phyloP scores from a whole-genome alignment of 2,113 vertebrate species.

The Siphamia tubifer region DNA sequence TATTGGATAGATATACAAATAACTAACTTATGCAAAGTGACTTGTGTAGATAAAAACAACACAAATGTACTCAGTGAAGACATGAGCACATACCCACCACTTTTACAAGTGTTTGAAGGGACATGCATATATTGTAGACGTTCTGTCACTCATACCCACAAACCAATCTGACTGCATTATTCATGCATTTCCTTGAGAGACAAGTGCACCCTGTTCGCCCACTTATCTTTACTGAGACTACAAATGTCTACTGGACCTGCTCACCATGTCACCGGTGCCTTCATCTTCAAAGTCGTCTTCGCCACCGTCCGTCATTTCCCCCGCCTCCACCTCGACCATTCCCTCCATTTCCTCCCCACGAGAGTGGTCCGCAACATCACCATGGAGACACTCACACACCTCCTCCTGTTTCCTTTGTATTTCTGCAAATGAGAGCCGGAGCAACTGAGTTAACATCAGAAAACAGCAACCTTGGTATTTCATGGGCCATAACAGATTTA shows the following conservation, averaged over 20 bases:
- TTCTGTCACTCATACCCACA: no score
- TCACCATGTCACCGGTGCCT: conserved; percentile 91
- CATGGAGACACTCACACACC: conserved; percentile 86
- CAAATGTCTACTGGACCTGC: conserved; percentile 16
- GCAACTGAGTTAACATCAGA: neutral
- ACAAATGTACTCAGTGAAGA: no score
- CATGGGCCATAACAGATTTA: neutral
- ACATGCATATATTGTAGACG: no score
- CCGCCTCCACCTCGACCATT: conserved; percentile 86
- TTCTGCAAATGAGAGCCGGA: conserved; percentile 72
- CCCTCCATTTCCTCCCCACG: conserved; percentile 86
- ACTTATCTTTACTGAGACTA: neutral
- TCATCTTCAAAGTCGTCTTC: conserved; percentile 95
- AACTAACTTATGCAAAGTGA: no score
- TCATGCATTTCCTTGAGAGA: neutral
- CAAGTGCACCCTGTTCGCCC: neutral
- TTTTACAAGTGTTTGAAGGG: no score
- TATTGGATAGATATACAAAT: no score
- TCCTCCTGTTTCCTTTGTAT: conserved; percentile 91
- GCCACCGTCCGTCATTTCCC: conserved; percentile 92
- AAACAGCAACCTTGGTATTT: neutral
- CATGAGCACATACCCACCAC: no score
- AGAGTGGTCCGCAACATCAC: conserved; percentile 86
- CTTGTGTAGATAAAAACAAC: no score
- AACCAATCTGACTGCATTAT: no score